phyloP scores from a whole-genome alignment of 2,797 vertebrate genomes.

The Gallirallus australis region DNA sequence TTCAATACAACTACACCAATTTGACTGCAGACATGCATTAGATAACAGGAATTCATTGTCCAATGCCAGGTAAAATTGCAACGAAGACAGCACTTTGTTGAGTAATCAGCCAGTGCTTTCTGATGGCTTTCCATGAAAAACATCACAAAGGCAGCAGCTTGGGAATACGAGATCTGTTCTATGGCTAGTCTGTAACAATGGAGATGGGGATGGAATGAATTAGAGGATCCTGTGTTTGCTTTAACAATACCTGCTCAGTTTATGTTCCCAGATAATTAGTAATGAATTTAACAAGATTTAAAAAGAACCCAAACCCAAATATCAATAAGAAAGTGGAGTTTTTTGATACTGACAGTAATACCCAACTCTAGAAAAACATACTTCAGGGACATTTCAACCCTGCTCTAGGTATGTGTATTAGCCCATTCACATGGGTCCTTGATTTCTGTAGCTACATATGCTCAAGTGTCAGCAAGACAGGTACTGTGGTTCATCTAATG shows the following conservation, averaged over 20 bases:
- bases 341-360: background rate
- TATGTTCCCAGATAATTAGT: background rate
- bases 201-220: background rate
- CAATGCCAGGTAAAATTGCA: background rate
- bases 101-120: background rate
- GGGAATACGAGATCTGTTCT: background rate
- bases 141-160: background rate
- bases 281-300: background rate
- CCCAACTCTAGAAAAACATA: background rate
- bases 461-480: background rate
- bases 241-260: background rate
- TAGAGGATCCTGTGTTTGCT: background rate
- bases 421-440: background rate
- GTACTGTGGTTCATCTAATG: background rate
- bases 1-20: background rate
- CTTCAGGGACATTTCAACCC: background rate
- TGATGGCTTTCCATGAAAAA: background rate
- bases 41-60: background rate
- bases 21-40: background rate
- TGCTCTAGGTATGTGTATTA: background rate
- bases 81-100: background rate
- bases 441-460: background rate
- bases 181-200: rapidly evolving
- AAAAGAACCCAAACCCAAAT: no score
- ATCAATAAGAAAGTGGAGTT: background rate